phyloP scores from a whole-genome alignment of 2,113 vertebrate genomes.

The Neoarius graeffei region DNA sequence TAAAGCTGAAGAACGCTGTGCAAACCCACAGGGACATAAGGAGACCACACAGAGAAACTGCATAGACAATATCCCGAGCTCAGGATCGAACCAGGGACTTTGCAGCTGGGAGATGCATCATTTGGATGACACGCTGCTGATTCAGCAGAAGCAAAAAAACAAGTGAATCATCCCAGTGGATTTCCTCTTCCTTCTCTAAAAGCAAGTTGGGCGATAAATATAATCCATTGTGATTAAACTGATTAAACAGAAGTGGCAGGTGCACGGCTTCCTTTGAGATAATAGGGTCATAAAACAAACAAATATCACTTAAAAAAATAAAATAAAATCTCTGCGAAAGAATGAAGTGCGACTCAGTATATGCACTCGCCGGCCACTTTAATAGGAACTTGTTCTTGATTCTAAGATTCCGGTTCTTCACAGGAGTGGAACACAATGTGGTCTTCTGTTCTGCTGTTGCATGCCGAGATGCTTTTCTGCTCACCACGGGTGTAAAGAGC shows the following conservation, averaged over 20 bases:
- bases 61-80: neutral
- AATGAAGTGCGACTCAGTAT: neutral
- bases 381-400: too few species aligned
- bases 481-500: too few species aligned
- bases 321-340: too few species aligned
- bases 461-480: too few species aligned
- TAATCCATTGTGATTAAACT: constrained; percentile 2
- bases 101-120: neutral
- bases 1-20: neutral
- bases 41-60: neutral
- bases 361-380: too few species aligned
- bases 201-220: neutral
- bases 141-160: neutral
- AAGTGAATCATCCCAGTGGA: neutral
- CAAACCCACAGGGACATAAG: neutral
- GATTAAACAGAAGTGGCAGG: neutral
- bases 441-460: too few species aligned
- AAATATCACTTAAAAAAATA: too few species aligned
- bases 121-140: neutral
- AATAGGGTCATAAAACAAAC: neutral
- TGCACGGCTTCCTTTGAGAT: neutral
- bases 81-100: neutral
- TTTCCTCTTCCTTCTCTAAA: constrained; percentile 6
- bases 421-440: too few species aligned
- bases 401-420: too few species aligned